Percentiles rank a stretch among this genome's conserved stretches.
Evolutionary conservation across 1,140 invertebrate genomes (phyloP).

Genomic region (Phortica variegata): DNA sequence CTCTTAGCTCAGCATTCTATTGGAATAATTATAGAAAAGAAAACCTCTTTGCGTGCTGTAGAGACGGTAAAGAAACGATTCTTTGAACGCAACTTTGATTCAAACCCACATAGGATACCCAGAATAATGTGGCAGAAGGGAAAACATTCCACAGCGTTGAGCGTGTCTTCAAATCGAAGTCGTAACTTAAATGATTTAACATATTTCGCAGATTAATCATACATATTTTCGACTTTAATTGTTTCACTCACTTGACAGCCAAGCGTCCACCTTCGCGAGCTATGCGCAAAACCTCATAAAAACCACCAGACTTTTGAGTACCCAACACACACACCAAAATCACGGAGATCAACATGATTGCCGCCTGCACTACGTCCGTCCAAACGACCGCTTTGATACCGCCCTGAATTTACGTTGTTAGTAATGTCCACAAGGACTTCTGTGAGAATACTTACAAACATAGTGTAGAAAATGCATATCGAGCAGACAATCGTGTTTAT

Average conservation of each 20-base stretch:
- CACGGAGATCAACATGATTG: conserved; percentile 74
- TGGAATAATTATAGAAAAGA: neutral
- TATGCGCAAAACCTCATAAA: conserved; percentile 65
- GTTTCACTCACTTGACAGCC: conserved; percentile 62
- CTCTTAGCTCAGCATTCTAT: neutral
- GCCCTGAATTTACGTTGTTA: conserved; percentile 61
- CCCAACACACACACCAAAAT: conserved; percentile 70
- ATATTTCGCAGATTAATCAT: neutral
- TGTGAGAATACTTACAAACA: conserved; percentile 65
- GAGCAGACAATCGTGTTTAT: conserved; percentile 71
- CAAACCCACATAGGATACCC: conserved; percentile 38
- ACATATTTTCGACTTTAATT: too few relatives aligned
- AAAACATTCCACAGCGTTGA: conserved; percentile 39
- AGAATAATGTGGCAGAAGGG: conserved; percentile 17
- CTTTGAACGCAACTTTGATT: conserved; percentile 51
- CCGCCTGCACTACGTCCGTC: conserved; percentile 81
- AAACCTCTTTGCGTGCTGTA: conserved; percentile 36
- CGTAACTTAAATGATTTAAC: conserved; percentile 19
- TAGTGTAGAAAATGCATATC: conserved; percentile 82
- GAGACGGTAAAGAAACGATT: conserved; percentile 40
- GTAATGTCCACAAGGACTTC: neutral
- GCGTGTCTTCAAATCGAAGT: conserved; percentile 30
- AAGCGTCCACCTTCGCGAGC: conserved; percentile 62
- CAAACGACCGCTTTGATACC: conserved; percentile 85
- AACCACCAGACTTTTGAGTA: conserved; percentile 66